Evolutionary conservation across 1,140 invertebrate genomes (phyloP).

Genomic region (Drosophila pseudoobscura): DNA sequence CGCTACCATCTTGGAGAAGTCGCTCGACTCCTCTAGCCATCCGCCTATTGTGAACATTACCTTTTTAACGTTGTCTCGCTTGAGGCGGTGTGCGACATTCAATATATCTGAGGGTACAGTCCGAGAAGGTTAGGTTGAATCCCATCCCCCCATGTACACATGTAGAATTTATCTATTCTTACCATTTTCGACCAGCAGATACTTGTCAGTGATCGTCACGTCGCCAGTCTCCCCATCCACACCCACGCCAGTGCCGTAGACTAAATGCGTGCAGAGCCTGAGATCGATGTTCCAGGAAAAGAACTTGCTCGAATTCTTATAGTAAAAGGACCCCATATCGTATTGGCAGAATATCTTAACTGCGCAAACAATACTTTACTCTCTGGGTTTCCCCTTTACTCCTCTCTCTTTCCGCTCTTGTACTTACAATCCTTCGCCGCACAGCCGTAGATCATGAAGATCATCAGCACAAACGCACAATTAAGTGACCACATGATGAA

Average conservation of each 20-base stretch:
- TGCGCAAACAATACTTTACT: neutral
- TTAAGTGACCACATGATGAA: conserved; percentile 1
- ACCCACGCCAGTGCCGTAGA: conserved; percentile 86
- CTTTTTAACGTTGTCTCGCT: conserved; percentile 83
- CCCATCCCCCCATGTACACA: neutral
- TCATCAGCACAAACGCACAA: neutral
- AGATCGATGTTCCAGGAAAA: conserved; percentile 84
- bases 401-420: no score
- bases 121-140: neutral
- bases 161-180: neutral
- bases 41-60: conserved; percentile 88
- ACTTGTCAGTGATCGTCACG: conserved; percentile 7
- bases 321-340: conserved; percentile 20
- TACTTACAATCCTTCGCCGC: conserved; percentile 10
- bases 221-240: conserved; percentile 85
- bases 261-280: conserved; percentile 87
- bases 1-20: conserved; percentile 85
- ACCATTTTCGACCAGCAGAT: conserved; percentile 13
- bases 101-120: conserved; percentile 9
- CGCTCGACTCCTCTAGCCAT: conserved; percentile 86
- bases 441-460: conserved; percentile 1
- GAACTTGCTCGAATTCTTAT: conserved; percentile 19
- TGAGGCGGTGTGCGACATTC: neutral
- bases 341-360: conserved; percentile 62
- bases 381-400: no score